Percentiles rank a stretch among this genome's conserved stretches.
These are phyloP conservation scores for Caenorhabditis inopinata DNA, from an alignment of 1,140 invertebrate species.

Conservation along the genomic window DNA sequence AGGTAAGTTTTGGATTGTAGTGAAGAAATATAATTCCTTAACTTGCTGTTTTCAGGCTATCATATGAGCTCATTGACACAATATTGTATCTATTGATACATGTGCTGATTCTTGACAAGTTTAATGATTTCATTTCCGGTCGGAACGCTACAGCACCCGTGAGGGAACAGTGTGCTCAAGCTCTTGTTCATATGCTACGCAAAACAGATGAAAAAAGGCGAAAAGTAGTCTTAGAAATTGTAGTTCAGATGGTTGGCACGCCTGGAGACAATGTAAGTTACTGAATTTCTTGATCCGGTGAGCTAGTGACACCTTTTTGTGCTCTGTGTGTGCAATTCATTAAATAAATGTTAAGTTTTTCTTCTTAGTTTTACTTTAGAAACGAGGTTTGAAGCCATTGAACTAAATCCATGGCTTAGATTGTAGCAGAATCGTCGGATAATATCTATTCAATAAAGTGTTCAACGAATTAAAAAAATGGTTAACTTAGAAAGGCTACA, in stretches of 20 bases:
- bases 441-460: too few relatives aligned
- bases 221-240: constrained; percentile 1
- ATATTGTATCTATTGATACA: constrained; percentile 9
- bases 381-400: too few relatives aligned
- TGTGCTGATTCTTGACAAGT: constrained; percentile 39
- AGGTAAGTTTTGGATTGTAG: background rate
- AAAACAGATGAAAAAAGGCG: background rate
- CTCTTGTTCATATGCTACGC: constrained; percentile 12
- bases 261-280: constrained; percentile 29
- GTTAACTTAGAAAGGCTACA: too few relatives aligned
- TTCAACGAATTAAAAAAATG: too few relatives aligned
- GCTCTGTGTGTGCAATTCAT: too few relatives aligned
- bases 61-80: constrained; percentile 15
- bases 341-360: too few relatives aligned
- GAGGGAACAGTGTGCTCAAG: constrained; percentile 39
- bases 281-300: too few relatives aligned
- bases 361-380: too few relatives aligned
- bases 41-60: constrained; percentile 19
- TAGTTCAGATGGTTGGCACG: background rate
- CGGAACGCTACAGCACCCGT: constrained; percentile 40
- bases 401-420: too few relatives aligned
- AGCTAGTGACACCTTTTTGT: too few relatives aligned
- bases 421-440: too few relatives aligned
- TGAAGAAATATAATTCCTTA: too few relatives aligned
- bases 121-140: constrained; percentile 38